Conservation (phyloP, 2,113 vertebrate genomes). For the Athene cunicularia region DNA sequence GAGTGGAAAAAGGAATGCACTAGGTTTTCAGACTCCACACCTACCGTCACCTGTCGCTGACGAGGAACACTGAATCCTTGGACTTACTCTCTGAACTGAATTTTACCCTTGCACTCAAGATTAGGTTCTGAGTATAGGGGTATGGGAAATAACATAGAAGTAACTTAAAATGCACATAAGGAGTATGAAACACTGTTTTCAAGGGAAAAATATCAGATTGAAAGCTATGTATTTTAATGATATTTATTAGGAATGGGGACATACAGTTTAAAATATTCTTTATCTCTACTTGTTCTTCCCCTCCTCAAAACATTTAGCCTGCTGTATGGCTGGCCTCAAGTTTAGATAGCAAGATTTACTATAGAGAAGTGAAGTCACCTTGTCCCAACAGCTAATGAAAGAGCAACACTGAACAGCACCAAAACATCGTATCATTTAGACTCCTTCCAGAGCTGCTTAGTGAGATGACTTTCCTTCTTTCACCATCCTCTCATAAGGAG, state of each 20-base stretch:
- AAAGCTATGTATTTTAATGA: background rate
- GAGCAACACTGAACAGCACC: background rate
- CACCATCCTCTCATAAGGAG: background rate
- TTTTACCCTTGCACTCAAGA: background rate
- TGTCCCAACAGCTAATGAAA: background rate
- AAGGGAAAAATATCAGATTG: background rate
- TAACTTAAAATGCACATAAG: background rate
- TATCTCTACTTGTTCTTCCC: background rate
- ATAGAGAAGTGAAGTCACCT: background rate
- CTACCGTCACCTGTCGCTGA: fast-evolving
- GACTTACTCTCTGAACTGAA: background rate
- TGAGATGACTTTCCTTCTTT: background rate
- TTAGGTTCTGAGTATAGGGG: background rate
- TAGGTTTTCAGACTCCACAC: background rate
- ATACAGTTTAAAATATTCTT: background rate
- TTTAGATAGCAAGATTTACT: background rate
- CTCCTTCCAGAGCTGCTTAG: background rate
- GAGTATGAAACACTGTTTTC: background rate
- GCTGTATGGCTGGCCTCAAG: background rate
- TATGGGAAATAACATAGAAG: background rate
- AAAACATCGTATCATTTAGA: background rate
- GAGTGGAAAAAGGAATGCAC: background rate
- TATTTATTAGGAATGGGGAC: background rate
- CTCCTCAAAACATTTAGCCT: background rate
- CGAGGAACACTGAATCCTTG: background rate